phyloP scores from a whole-genome alignment of 2,888 invertebrate species.

The Hirtodrosophila duncani region DNA sequence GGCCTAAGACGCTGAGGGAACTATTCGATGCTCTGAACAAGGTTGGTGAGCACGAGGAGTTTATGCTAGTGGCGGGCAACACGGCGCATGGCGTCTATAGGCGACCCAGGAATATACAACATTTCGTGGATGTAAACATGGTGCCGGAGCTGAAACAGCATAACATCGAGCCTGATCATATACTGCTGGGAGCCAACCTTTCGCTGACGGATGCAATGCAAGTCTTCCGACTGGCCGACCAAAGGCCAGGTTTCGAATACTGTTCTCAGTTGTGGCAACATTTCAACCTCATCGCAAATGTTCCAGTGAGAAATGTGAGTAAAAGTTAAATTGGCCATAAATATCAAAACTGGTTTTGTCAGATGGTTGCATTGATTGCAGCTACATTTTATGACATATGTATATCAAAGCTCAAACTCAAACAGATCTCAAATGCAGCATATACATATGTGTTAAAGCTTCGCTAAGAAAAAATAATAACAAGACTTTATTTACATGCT shows the following conservation, averaged over 20 bases:
- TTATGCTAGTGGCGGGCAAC: slow-evolving; percentile 87
- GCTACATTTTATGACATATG: too few relatives aligned
- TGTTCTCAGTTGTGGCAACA: slow-evolving; percentile 79
- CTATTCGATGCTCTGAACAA: slow-evolving; percentile 74
- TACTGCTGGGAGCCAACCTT: slow-evolving; percentile 76
- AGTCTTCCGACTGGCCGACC: slow-evolving; percentile 69
- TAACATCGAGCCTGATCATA: slow-evolving; percentile 64
- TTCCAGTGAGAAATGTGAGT: slow-evolving; percentile 84
- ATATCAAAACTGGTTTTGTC: slow-evolving; percentile 23
- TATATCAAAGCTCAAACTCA: too few relatives aligned
- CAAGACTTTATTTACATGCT: too few relatives aligned
- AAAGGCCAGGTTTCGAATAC: slow-evolving; percentile 80
- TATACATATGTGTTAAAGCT: too few relatives aligned
- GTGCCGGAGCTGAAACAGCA: slow-evolving; percentile 81
- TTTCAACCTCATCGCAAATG: slow-evolving; percentile 83
- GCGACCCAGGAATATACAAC: slow-evolving; percentile 65
- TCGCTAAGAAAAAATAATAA: too few relatives aligned
- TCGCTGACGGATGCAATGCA: slow-evolving; percentile 80
- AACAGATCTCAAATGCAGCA: too few relatives aligned
- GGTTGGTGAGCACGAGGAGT: slow-evolving; percentile 76
- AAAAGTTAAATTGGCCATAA: slow-evolving; percentile 16
- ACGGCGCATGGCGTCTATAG: slow-evolving; percentile 84
- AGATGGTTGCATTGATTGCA: too few relatives aligned
- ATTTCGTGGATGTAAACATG: slow-evolving; percentile 83
- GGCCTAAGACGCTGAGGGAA: slow-evolving; percentile 61